Conservation (phyloP, 2,888 invertebrate genomes). For the Mantis religiosa region DNA sequence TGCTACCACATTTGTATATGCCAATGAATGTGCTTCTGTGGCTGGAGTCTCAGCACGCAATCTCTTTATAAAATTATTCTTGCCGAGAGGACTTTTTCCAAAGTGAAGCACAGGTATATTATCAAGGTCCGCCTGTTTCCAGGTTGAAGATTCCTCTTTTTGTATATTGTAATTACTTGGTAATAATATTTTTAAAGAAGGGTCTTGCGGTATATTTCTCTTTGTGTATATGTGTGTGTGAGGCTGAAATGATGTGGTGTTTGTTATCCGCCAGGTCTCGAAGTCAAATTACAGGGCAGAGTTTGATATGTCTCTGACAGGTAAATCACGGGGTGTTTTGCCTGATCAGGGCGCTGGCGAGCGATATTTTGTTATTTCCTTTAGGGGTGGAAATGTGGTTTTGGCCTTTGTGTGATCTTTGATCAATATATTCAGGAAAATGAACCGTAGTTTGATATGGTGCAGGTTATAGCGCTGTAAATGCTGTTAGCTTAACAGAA, state of each 20-base stretch:
- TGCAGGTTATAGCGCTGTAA: no score
- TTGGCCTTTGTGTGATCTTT: background rate
- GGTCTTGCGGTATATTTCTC: background rate
- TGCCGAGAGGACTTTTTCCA: background rate
- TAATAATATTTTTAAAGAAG: slow-evolving; percentile 18
- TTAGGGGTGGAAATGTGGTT: background rate
- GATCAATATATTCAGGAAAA: background rate
- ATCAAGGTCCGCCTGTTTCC: background rate
- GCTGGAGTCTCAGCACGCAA: background rate
- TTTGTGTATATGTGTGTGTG: background rate
- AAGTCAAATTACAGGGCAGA: slow-evolving; percentile 24
- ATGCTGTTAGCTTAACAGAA: no score
- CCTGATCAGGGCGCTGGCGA: background rate
- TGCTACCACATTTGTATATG: background rate
- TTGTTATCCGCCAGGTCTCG: background rate
- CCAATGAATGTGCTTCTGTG: background rate
- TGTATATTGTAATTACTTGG: slow-evolving; percentile 17
- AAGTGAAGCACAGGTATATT: background rate
- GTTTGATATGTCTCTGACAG: slow-evolving; percentile 25
- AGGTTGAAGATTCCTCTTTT: background rate
- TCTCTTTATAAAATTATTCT: background rate
- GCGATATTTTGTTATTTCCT: background rate
- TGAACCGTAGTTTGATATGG: no score
- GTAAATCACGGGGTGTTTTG: slow-evolving; percentile 8
- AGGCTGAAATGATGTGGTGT: background rate